These are phyloP conservation scores for Chaetops frenatus DNA, from an alignment of 2,113 vertebrate species.

Conservation along the genomic window DNA sequence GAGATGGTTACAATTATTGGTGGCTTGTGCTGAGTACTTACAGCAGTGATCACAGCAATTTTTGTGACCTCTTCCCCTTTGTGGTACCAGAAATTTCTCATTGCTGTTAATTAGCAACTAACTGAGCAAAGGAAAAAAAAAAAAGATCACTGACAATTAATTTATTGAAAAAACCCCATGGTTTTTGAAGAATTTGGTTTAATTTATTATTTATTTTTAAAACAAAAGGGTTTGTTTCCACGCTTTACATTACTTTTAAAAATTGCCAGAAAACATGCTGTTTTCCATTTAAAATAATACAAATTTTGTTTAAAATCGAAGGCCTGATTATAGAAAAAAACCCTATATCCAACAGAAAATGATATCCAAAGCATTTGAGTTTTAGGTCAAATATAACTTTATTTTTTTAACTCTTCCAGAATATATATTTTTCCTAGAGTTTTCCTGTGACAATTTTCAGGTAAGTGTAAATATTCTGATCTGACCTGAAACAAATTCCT, in stretches of 20 bases:
- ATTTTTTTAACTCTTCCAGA: not conserved
- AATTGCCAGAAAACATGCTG: not conserved
- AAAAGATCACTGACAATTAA: not conserved
- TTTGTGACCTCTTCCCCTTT: not conserved
- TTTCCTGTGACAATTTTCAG: not conserved
- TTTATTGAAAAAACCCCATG: not conserved
- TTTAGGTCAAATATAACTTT: not conserved
- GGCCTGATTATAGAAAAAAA: not conserved
- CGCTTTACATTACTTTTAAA: not conserved
- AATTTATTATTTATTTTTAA: not conserved
- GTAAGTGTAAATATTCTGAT: not conserved
- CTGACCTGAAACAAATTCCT: not conserved
- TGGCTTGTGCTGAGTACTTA: not conserved
- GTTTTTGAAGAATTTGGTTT: not conserved
- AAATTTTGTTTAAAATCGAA: not conserved
- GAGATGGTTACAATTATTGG: not conserved
- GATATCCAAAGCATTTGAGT: not conserved
- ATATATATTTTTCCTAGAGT: not conserved
- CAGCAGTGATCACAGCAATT: not conserved
- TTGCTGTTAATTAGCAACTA: not conserved
- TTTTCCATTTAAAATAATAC: not conserved
- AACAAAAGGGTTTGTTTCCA: rapidly evolving
- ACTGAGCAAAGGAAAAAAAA: not conserved
- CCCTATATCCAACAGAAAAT: not conserved
- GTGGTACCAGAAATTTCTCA: not conserved